Percentiles rank a stretch among this genome's conserved stretches.
Evolutionary conservation across 2,888 invertebrate species (phyloP).

Genomic region (Augiades crinisus): DNA sequence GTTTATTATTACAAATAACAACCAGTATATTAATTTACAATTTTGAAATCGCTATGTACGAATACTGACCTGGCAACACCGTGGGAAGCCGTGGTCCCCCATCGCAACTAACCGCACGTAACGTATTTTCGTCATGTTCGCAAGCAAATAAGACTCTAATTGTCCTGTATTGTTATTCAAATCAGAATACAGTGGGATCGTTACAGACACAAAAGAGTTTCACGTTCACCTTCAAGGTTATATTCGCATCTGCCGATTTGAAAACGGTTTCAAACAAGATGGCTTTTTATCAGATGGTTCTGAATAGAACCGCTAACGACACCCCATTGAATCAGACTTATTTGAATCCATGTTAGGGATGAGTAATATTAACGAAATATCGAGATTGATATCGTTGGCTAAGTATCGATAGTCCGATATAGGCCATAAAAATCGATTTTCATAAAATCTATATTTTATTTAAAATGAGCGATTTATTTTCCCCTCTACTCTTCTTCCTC

Average conservation of each 20-base stretch:
- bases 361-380: too few relatives aligned
- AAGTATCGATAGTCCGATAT: too few relatives aligned
- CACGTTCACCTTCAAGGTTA: background rate
- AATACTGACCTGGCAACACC: background rate
- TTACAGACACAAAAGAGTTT: background rate
- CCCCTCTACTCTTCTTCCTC: too few relatives aligned
- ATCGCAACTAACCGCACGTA: background rate
- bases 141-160: background rate
- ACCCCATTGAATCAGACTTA: background rate
- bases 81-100: background rate
- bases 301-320: background rate
- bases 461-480: too few relatives aligned
- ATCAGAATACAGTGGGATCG: background rate
- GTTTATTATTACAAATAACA: too few relatives aligned
- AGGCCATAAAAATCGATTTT: too few relatives aligned
- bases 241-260: too few relatives aligned
- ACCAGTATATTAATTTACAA: too few relatives aligned
- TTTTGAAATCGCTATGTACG: too few relatives aligned
- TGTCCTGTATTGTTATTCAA: background rate
- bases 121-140: background rate
- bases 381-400: too few relatives aligned
- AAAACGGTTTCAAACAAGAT: background rate
- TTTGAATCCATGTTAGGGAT: background rate
- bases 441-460: too few relatives aligned
- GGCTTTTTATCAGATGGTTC: background rate